Conservation (phyloP, 2,113 vertebrate genomes). For the Oreocharis arfaki region DNA sequence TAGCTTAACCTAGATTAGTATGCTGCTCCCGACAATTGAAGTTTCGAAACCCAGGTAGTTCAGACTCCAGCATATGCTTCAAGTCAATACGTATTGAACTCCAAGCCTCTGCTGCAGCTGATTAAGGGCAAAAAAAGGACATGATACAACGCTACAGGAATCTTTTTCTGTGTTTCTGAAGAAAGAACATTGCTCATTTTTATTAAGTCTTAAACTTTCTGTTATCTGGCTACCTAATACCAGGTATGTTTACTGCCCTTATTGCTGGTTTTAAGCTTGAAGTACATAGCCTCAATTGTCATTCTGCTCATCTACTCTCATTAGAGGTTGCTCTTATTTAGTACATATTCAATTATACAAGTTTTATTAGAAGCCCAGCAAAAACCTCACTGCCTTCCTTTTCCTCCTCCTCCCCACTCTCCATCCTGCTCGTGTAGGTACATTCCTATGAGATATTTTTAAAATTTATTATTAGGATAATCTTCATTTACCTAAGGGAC, state of each 20-base stretch:
- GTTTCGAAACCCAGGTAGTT: conserved; percentile 39
- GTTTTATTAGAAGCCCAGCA: not conserved
- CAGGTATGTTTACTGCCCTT: conserved; percentile 24
- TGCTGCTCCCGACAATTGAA: not conserved
- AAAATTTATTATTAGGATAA: not conserved
- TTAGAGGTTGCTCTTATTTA: conserved; percentile 28
- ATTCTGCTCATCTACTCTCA: not conserved
- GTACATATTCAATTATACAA: conserved; percentile 1
- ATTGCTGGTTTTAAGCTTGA: not conserved
- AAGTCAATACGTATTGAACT: conserved; percentile 55
- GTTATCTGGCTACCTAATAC: conserved; percentile 14
- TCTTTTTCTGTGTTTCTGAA: not conserved
- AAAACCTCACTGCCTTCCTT: not conserved
- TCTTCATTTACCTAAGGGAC: not conserved
- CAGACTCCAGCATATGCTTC: conserved; percentile 28
- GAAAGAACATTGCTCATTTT: conserved; percentile 45
- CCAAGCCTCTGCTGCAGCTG: conserved; percentile 25
- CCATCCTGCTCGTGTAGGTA: not conserved
- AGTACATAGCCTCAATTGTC: not conserved
- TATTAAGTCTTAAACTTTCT: conserved; percentile 55
- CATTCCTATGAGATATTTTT: not conserved
- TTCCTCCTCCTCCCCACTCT: not conserved
- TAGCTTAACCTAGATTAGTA: conserved; percentile 37
- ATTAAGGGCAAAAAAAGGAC: conserved; percentile 19
- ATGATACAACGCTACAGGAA: not conserved